Evolutionary conservation across 1,140 invertebrate genomes (phyloP).

Genomic region (Papilio aristodemus): DNA sequence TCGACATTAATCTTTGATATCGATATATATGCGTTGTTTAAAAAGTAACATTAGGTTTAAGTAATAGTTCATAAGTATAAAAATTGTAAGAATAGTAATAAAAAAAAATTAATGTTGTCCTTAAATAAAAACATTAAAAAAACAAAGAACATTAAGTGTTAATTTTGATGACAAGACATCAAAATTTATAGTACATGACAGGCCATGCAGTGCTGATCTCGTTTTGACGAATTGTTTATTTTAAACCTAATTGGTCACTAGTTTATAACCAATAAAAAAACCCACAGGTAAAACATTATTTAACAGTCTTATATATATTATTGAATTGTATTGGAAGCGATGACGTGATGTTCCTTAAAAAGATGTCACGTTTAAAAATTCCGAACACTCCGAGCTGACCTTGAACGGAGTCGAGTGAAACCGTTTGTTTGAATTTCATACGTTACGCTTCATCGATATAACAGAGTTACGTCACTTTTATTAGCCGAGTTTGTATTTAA

Average conservation of each 20-base stretch:
- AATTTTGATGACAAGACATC: too few species aligned
- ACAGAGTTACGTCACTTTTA: slow-evolving; percentile 49
- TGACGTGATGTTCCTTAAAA: slow-evolving; percentile 46
- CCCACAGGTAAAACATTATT: background rate
- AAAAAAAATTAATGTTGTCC: too few species aligned
- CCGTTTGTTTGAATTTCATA: slow-evolving; percentile 55
- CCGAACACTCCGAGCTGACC: slow-evolving; percentile 49
- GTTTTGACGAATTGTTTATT: too few species aligned
- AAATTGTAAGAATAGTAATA: too few species aligned
- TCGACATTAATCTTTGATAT: background rate
- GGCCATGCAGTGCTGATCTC: too few species aligned
- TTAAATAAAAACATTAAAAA: too few species aligned
- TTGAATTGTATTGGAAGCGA: slow-evolving; percentile 22
- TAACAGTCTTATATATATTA: background rate
- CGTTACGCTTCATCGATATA: slow-evolving; percentile 49
- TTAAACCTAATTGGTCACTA: too few species aligned
- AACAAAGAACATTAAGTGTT: too few species aligned
- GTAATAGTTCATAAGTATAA: too few species aligned
- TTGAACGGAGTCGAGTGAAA: slow-evolving; percentile 51
- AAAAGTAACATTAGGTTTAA: too few species aligned
- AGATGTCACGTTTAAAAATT: slow-evolving; percentile 49
- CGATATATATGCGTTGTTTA: background rate
- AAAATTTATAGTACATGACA: too few species aligned
- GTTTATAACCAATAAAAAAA: too few species aligned
- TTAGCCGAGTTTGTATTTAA: background rate